These are phyloP conservation scores for Eurytoma californica DNA, from an alignment of 2,888 invertebrate species.

Conservation along the genomic window DNA sequence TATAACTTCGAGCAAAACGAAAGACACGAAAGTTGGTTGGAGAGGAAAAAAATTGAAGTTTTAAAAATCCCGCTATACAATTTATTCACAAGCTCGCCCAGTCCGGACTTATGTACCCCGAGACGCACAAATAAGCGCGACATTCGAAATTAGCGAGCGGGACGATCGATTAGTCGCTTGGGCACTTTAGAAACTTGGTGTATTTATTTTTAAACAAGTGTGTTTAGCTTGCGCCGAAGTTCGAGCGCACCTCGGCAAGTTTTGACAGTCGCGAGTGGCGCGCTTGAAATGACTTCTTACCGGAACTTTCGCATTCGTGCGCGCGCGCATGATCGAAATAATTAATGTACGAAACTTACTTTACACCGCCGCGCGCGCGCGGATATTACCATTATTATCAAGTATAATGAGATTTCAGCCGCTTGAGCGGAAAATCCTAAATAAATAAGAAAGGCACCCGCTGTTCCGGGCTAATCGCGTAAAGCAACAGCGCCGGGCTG, in stretches of 20 bases:
- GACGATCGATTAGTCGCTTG: conserved; percentile 10
- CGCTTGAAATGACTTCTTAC: conserved; percentile 31
- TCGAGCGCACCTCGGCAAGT: conserved; percentile 19
- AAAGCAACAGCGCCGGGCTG: too few species aligned
- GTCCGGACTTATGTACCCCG: too few species aligned
- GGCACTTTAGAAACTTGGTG: conserved; percentile 4
- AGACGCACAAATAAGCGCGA: too few species aligned
- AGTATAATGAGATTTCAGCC: conserved; percentile 33
- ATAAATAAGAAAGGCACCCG: conserved; percentile 1
- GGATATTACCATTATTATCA: conserved; percentile 14
- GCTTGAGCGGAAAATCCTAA: conserved; percentile 8
- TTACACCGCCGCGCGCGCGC: conserved; percentile 13
- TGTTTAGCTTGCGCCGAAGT: conserved; percentile 29
- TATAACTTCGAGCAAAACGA: too few species aligned
- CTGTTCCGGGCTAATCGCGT: too few species aligned
- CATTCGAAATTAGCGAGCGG: too few species aligned
- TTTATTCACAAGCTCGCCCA: background rate
- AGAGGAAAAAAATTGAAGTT: background rate
- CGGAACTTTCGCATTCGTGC: conserved; percentile 30
- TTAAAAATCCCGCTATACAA: background rate
- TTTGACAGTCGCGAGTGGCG: conserved; percentile 37
- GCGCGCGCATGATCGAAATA: conserved; percentile 41
- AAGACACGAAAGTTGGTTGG: too few species aligned
- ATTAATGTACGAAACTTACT: conserved; percentile 47
- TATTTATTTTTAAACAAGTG: conserved; percentile 28